Conservation (phyloP, 2,888 invertebrate species). For the Trissolcus japonicus region DNA sequence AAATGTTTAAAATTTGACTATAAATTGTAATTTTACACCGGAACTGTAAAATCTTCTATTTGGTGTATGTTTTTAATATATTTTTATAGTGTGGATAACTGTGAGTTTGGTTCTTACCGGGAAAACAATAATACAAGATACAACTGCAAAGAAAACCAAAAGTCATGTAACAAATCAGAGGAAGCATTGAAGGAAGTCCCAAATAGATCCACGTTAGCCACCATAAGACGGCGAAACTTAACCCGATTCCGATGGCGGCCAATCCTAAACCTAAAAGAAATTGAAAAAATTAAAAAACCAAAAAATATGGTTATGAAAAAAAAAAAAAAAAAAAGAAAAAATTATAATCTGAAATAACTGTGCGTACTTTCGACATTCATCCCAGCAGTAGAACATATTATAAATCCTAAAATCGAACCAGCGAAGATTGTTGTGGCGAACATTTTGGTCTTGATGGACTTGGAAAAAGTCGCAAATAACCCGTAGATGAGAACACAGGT, state of each 20-base stretch:
- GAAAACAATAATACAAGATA: conserved; percentile 78
- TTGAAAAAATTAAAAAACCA: background rate
- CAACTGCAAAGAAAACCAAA: conserved; percentile 81
- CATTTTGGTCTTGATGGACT: conserved; percentile 80
- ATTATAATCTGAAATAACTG: too few relatives aligned
- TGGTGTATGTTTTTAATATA: background rate
- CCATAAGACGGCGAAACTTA: conserved; percentile 79
- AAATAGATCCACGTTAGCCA: conserved; percentile 81
- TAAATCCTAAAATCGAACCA: conserved; percentile 79
- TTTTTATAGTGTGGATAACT: background rate
- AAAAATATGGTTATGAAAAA: background rate
- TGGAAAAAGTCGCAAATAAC: conserved; percentile 80
- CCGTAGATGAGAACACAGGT: conserved; percentile 80
- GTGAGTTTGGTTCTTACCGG: conserved; percentile 77
- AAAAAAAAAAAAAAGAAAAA: too few relatives aligned
- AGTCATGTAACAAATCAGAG: conserved; percentile 78
- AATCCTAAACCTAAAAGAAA: conserved; percentile 1
- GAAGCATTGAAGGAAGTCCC: conserved; percentile 80
- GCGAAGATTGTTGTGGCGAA: conserved; percentile 80
- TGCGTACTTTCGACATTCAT: background rate
- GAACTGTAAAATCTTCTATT: background rate
- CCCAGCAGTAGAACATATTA: conserved; percentile 66
- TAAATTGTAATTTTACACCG: background rate
- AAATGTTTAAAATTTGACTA: background rate
- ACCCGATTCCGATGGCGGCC: conserved; percentile 78